These are phyloP conservation scores for Mythimna lalbum DNA, from an alignment of 2,888 invertebrate species.

Conservation along the genomic window DNA sequence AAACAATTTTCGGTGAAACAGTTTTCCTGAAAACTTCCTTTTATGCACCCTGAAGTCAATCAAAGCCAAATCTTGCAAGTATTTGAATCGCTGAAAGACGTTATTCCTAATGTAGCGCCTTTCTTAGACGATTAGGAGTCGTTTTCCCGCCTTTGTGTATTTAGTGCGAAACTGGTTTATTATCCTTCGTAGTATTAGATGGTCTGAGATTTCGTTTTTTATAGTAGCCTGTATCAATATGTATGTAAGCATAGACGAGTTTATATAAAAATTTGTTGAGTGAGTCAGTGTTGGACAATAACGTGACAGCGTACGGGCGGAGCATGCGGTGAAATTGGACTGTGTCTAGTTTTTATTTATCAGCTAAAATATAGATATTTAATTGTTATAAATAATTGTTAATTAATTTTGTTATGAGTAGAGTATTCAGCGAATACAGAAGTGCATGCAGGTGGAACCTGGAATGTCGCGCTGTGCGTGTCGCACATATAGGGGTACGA, in stretches of 20 bases:
- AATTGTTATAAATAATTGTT: constrained; percentile 22
- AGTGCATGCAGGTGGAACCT: constrained; percentile 52
- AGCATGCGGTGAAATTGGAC: constrained; percentile 42
- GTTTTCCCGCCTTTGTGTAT: constrained; percentile 65
- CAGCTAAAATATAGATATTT: constrained; percentile 5
- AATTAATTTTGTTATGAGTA: constrained; percentile 27
- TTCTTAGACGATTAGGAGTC: constrained; percentile 32
- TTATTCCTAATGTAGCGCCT: constrained; percentile 32
- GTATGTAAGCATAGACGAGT: constrained; percentile 27
- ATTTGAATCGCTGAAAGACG: constrained; percentile 40
- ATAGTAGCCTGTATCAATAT: constrained; percentile 30
- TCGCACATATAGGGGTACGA: constrained; percentile 40
- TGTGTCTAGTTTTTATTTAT: constrained; percentile 41
- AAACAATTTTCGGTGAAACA: constrained; percentile 59
- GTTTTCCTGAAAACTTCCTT: constrained; percentile 32
- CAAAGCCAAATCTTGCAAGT: constrained; percentile 7
- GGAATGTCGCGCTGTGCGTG: constrained; percentile 47
- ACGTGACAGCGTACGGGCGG: constrained; percentile 46
- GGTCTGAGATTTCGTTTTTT: constrained; percentile 46
- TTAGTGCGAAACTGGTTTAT: constrained; percentile 55
- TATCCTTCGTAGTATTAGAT: constrained; percentile 47
- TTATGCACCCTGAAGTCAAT: constrained; percentile 28
- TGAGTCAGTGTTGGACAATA: constrained; percentile 49
- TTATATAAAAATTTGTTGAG: constrained; percentile 39
- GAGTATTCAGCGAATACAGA: constrained; percentile 17